A percentile compares a stretch with the other conserved stretches of the same genome.
Evolutionary conservation across 1,140 invertebrate species (phyloP).

Genomic region (Drosophila tsacasi): DNA sequence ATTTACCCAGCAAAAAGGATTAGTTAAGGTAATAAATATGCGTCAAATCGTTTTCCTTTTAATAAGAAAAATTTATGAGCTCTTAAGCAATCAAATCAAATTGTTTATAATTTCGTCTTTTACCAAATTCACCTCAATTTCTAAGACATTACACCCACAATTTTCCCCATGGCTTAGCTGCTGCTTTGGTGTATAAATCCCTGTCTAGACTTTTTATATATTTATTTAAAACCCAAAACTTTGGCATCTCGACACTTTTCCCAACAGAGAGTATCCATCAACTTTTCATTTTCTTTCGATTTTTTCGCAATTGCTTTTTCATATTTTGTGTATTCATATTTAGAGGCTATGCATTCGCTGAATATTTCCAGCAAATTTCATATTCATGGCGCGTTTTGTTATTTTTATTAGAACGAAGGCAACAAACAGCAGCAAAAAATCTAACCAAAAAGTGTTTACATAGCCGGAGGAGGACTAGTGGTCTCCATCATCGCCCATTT

Average conservation of each 20-base stretch:
- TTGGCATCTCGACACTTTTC: slow-evolving; percentile 4
- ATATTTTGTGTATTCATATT: slow-evolving; percentile 43
- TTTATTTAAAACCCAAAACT: slow-evolving; percentile 13
- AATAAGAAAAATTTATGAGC: no score
- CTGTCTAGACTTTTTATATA: slow-evolving; percentile 34
- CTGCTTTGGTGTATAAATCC: slow-evolving; percentile 13
- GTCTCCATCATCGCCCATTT: background rate
- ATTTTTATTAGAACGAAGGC: slow-evolving; percentile 28
- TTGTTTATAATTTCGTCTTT: background rate
- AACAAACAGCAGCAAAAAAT: slow-evolving; percentile 16
- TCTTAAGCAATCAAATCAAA: no score
- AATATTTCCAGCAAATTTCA: slow-evolving; percentile 45
- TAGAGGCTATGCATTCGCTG: slow-evolving; percentile 21
- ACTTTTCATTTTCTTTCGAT: slow-evolving; percentile 36
- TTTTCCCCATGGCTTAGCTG: background rate
- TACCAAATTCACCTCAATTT: slow-evolving; percentile 1
- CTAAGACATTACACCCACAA: background rate
- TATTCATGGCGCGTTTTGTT: slow-evolving; percentile 43
- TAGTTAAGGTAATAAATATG: background rate
- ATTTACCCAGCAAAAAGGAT: background rate
- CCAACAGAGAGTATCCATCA: slow-evolving; percentile 18
- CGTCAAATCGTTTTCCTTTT: no score
- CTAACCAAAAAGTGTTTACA: slow-evolving; percentile 55
- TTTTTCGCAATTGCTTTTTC: slow-evolving; percentile 29
- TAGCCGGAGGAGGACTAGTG: background rate